These are phyloP conservation scores for Aldabrachelys gigantea DNA, from an alignment of 2,113 vertebrate genomes.

Conservation along the genomic window DNA sequence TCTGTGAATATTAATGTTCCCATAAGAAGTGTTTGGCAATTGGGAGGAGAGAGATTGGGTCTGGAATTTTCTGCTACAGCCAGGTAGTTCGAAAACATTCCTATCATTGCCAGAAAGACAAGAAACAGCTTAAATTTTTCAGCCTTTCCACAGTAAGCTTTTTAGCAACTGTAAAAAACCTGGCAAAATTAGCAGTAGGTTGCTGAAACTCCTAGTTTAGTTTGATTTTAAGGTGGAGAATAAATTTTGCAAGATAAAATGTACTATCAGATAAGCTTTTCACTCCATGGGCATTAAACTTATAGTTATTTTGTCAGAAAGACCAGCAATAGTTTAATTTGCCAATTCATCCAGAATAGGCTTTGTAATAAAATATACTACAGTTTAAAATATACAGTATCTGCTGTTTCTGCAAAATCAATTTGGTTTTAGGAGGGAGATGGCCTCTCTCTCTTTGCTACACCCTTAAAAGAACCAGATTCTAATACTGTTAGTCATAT, in stretches of 20 bases:
- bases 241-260: background rate
- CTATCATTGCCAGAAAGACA: conserved; percentile 6
- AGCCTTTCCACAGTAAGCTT: background rate
- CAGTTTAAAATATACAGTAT: background rate
- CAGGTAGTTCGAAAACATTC: background rate
- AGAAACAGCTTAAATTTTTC: background rate
- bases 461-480: background rate
- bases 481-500: background rate
- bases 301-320: conserved; percentile 5
- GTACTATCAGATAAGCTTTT: background rate
- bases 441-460: background rate
- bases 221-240: conserved; percentile 34
- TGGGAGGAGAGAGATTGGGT: conserved; percentile 12
- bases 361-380: background rate
- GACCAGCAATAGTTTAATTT: conserved; percentile 23
- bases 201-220: background rate
- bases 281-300: background rate
- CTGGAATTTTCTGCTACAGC: background rate
- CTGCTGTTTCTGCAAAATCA: background rate
- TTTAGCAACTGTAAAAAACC: background rate
- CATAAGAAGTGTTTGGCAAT: background rate
- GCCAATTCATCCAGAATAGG: background rate
- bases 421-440: background rate
- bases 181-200: background rate
- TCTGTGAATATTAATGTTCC: conserved; percentile 16